These are phyloP conservation scores for Beris morrisii DNA, from an alignment of 2,888 invertebrate genomes.

Conservation along the genomic window DNA sequence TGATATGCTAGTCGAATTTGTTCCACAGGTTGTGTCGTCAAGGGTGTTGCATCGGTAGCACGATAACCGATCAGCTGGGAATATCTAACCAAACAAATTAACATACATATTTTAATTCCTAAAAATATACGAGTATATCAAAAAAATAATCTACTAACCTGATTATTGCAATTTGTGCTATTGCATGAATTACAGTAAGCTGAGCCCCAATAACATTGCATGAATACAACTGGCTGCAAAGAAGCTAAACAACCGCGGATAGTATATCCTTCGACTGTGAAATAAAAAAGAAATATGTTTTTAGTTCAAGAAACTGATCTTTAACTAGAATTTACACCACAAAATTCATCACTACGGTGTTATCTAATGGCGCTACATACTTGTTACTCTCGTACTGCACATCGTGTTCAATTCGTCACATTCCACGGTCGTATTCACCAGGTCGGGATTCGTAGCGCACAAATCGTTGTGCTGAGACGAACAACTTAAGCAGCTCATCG, in stretches of 20 bases:
- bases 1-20: too few species aligned
- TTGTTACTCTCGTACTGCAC: constrained; percentile 3
- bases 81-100: too few species aligned
- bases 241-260: constrained; percentile 14
- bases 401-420: constrained; percentile 12
- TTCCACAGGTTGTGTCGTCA: too few species aligned
- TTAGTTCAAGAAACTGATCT: not conserved
- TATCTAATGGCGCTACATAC: not conserved
- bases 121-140: too few species aligned
- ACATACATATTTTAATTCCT: too few species aligned
- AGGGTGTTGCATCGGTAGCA: too few species aligned
- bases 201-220: constrained; percentile 7
- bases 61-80: too few species aligned
- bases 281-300: not conserved
- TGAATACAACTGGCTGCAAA: not conserved
- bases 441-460: constrained; percentile 15
- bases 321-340: too few species aligned
- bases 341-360: too few species aligned
- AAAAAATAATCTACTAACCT: not conserved
- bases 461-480: constrained; percentile 9
- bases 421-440: constrained; percentile 1
- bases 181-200: constrained; percentile 13
- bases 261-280: constrained; percentile 17
- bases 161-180: constrained; percentile 8
- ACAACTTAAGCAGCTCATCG: constrained; percentile 6